These are phyloP conservation scores for Lophochroa leadbeateri DNA, from an alignment of 2,113 vertebrate genomes.

Conservation along the genomic window DNA sequence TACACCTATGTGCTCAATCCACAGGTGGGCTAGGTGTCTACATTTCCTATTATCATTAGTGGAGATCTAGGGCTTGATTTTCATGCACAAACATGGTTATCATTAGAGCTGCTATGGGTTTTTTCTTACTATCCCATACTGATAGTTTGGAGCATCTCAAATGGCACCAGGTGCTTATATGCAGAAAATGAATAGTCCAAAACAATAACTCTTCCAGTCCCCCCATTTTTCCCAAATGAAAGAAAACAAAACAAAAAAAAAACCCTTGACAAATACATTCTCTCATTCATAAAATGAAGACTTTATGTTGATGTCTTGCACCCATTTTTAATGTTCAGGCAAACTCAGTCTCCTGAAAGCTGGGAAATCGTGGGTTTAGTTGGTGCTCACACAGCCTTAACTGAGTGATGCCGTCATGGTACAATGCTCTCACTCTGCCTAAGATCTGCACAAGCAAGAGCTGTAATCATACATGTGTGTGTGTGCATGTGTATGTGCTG, in stretches of 20 bases:
- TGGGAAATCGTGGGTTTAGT: neutral
- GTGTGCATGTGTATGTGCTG: neutral
- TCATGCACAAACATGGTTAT: neutral
- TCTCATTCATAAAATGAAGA: neutral
- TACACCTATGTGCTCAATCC: neutral
- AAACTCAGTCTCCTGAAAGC: neutral
- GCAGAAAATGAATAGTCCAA: neutral
- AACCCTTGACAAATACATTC: neutral
- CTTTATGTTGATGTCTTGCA: neutral
- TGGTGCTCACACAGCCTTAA: neutral
- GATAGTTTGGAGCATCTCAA: neutral
- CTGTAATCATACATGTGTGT: neutral
- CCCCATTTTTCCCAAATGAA: neutral
- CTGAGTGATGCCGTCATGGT: neutral
- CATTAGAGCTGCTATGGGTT: neutral
- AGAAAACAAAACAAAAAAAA: neutral
- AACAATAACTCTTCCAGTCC: neutral
- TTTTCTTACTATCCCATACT: neutral
- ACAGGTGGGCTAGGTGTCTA: neutral
- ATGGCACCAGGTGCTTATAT: neutral
- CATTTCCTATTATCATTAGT: neutral
- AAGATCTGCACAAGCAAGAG: neutral
- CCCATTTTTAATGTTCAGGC: neutral
- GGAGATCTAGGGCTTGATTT: neutral
- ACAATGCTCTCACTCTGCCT: neutral